Conservation (phyloP, 2,888 invertebrate genomes). For the Leptopilina myrica region DNA sequence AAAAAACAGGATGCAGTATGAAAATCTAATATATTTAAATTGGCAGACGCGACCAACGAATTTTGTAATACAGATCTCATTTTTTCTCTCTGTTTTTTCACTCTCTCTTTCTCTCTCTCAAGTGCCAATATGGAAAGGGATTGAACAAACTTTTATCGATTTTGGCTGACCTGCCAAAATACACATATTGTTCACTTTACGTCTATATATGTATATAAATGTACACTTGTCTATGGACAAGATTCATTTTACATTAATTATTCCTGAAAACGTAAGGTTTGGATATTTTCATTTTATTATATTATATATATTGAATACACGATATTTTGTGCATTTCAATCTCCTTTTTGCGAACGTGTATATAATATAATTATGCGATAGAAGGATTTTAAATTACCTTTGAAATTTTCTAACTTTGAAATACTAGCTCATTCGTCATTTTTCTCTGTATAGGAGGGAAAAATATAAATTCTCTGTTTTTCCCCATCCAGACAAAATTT, state of each 20-base stretch:
- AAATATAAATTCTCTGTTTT: not conserved
- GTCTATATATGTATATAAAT: too few relatives aligned
- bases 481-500: not conserved
- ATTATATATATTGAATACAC: not conserved
- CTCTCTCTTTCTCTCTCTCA: too few relatives aligned
- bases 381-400: too few relatives aligned
- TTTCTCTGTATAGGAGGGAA: not conserved
- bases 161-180: slow-evolving; percentile 27
- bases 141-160: slow-evolving; percentile 21
- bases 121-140: slow-evolving; percentile 11
- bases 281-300: not conserved
- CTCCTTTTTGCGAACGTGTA: not conserved
- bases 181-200: slow-evolving; percentile 6
- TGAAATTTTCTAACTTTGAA: too few relatives aligned
- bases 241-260: not conserved
- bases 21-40: slow-evolving; percentile 32
- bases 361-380: too few relatives aligned
- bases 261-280: not conserved
- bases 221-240: not conserved
- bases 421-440: too few relatives aligned
- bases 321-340: not conserved
- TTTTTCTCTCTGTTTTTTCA: too few relatives aligned
- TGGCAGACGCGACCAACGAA: slow-evolving; percentile 8
- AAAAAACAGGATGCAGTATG: slow-evolving; percentile 3
- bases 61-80: not conserved